phyloP scores from a whole-genome alignment of 2,888 invertebrate species.

The Acleris literana region DNA sequence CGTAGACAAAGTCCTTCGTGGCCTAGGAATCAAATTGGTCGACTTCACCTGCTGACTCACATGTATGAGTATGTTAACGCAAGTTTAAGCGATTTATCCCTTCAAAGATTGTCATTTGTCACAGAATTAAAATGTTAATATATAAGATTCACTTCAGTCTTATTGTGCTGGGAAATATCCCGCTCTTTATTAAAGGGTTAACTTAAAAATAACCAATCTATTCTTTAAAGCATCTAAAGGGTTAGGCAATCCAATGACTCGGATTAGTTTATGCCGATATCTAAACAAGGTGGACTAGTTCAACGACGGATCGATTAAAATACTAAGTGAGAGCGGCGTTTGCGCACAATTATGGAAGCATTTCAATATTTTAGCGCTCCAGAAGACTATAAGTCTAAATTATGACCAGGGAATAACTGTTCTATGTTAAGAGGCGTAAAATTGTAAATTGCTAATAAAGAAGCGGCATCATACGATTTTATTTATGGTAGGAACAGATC shows the following conservation, averaged over 20 bases:
- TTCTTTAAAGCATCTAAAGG: conserved; percentile 28
- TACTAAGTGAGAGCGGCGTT: conserved; percentile 32
- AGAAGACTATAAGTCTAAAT: neutral
- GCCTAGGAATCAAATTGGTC: too few relatives aligned
- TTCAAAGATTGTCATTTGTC: too few relatives aligned
- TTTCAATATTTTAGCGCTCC: conserved; percentile 9
- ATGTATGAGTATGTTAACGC: too few relatives aligned
- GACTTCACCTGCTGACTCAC: too few relatives aligned
- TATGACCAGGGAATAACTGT: neutral
- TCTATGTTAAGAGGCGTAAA: neutral
- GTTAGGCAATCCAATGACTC: conserved; percentile 35
- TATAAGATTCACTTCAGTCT: too few relatives aligned
- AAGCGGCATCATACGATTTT: too few relatives aligned
- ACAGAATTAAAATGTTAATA: too few relatives aligned
- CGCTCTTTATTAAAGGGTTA: too few relatives aligned
- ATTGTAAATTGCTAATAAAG: neutral
- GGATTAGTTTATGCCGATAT: conserved; percentile 36
- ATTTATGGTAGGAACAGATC: neutral
- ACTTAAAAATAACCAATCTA: conserved; percentile 11
- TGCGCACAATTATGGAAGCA: conserved; percentile 19
- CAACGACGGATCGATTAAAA: conserved; percentile 29
- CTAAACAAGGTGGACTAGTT: conserved; percentile 35
- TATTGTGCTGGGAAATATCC: too few relatives aligned
- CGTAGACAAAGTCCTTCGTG: too few relatives aligned
- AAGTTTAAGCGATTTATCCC: too few relatives aligned